Conservation (phyloP, 2,113 vertebrate genomes). For the Atractosteus spatula region DNA sequence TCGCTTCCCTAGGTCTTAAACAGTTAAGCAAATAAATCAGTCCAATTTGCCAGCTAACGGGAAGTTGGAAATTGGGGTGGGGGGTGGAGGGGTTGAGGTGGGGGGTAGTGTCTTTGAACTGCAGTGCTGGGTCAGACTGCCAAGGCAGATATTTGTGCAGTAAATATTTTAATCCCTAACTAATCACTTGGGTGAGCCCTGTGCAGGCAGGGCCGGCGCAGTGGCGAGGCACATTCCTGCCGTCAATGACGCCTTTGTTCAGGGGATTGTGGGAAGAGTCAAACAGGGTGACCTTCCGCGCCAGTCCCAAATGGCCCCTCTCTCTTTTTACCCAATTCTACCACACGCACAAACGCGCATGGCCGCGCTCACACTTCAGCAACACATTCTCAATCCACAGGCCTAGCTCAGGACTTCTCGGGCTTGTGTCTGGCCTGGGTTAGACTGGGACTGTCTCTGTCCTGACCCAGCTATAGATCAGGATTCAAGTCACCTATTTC, state of each 20-base stretch:
- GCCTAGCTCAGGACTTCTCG: neutral
- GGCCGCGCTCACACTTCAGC: constrained; percentile 31
- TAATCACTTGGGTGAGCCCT: constrained; percentile 73
- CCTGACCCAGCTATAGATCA: too few relatives aligned
- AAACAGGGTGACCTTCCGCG: constrained; percentile 49
- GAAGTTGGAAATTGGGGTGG: constrained; percentile 21
- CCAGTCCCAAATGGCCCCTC: constrained; percentile 27
- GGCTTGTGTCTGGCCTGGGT: too few relatives aligned
- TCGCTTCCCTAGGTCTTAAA: neutral
- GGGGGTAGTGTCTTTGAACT: constrained; percentile 67
- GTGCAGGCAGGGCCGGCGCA: constrained; percentile 39
- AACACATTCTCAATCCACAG: neutral
- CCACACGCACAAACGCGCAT: constrained; percentile 24
- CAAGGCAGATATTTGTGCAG: constrained; percentile 72
- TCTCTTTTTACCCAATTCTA: constrained; percentile 20
- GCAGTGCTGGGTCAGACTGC: constrained; percentile 63
- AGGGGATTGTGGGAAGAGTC: constrained; percentile 59
- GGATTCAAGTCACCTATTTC: too few relatives aligned
- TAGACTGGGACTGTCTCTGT: too few relatives aligned
- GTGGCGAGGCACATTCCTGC: constrained; percentile 68
- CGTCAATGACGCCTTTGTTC: constrained; percentile 59
- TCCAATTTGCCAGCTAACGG: constrained; percentile 7
- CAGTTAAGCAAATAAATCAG: constrained; percentile 15
- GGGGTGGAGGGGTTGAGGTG: constrained; percentile 56
- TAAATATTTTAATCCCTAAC: constrained; percentile 79